Conservation (phyloP, 1,140 invertebrate genomes). For the Maniola jurtina region DNA sequence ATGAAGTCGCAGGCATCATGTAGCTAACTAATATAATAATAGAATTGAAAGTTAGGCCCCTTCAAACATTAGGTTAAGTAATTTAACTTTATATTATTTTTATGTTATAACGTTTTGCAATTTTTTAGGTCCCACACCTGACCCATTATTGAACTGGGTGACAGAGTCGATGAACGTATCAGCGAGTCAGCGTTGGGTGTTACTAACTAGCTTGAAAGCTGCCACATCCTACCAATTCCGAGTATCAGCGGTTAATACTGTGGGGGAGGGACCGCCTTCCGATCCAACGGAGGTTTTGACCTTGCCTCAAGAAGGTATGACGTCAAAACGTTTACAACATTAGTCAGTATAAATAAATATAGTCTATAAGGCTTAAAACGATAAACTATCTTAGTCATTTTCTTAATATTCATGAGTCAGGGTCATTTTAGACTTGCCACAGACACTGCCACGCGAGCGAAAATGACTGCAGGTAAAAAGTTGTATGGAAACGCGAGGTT, state of each 20-base stretch:
- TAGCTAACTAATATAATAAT: too few species aligned
- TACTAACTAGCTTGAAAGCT: slow-evolving; percentile 93
- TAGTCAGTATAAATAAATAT: neutral
- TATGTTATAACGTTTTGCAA: neutral
- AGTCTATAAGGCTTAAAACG: too few species aligned
- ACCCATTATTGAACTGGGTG: slow-evolving; percentile 91
- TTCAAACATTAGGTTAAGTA: too few species aligned
- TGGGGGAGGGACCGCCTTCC: slow-evolving; percentile 95
- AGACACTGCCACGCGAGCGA: neutral
- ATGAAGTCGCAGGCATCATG: too few species aligned
- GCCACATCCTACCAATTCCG: slow-evolving; percentile 97
- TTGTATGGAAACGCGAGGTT: neutral
- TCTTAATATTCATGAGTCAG: too few species aligned
- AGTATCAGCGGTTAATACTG: slow-evolving; percentile 96
- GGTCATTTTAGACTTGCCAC: too few species aligned
- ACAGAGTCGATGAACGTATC: slow-evolving; percentile 93
- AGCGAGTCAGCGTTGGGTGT: slow-evolving; percentile 86
- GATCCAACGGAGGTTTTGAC: slow-evolving; percentile 91
- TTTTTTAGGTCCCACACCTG: slow-evolving; percentile 86
- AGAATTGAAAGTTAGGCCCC: too few species aligned
- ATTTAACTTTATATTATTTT: neutral
- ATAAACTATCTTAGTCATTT: too few species aligned
- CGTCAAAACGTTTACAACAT: neutral
- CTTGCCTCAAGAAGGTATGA: slow-evolving; percentile 94
- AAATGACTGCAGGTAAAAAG: neutral